Percentiles rank a stretch among this genome's conserved stretches.
Evolutionary conservation across 2,113 vertebrate genomes (phyloP).

Genomic region (Panthera leo): DNA sequence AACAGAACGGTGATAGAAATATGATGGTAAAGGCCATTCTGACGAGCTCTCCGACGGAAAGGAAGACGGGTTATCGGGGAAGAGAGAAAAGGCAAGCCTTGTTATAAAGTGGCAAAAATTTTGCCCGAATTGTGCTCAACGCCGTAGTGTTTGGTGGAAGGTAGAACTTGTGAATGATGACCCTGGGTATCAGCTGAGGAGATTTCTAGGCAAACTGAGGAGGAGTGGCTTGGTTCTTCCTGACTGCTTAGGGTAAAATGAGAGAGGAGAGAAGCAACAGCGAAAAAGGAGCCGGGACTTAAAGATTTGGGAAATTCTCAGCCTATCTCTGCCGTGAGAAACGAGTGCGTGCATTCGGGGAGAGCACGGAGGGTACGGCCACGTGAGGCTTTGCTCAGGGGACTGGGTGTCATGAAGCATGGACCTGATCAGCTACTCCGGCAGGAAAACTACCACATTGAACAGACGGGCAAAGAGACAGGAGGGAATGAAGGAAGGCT

Average conservation of each 20-base stretch:
- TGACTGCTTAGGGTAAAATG: background rate
- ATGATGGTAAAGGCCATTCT: background rate
- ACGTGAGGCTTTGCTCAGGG: background rate
- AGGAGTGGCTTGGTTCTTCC: background rate
- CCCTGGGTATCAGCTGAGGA: background rate
- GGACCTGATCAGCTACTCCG: background rate
- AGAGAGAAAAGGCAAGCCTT: background rate
- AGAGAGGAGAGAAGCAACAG: background rate
- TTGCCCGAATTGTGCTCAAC: background rate
- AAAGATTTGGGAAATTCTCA: background rate
- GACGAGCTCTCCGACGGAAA: background rate
- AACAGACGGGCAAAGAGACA: background rate
- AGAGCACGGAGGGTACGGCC: background rate
- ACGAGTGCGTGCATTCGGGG: background rate
- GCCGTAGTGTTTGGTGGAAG: background rate
- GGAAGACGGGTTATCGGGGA: background rate
- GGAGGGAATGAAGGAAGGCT: background rate
- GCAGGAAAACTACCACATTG: background rate
- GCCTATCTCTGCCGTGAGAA: background rate
- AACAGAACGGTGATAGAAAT: background rate
- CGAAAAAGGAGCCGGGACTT: background rate
- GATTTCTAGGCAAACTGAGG: background rate
- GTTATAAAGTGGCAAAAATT: background rate
- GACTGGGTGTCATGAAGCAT: background rate
- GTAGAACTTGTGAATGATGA: background rate